Percentiles rank a stretch among this genome's conserved stretches.
phyloP scores from a whole-genome alignment of 2,113 vertebrate genomes.

The Tricholaema leucomelas region DNA sequence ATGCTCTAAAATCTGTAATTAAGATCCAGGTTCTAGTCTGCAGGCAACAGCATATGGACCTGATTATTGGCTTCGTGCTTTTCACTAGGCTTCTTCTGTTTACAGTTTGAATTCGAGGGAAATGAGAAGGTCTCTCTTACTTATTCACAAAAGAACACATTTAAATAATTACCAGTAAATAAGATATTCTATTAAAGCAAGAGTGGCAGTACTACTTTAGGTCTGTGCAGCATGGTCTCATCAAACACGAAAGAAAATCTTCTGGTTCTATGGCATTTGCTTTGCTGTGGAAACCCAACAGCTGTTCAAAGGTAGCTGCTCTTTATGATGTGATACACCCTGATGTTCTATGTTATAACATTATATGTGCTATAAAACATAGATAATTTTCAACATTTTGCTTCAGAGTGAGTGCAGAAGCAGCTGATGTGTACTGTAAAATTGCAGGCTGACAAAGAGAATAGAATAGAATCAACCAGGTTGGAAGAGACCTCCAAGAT shows the following conservation, averaged over 20 bases:
- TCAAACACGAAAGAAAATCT: not conserved
- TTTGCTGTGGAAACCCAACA: not conserved
- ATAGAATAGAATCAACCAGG: too few species aligned
- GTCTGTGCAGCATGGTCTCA: not conserved
- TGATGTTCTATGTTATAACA: too few species aligned
- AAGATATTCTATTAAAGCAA: not conserved
- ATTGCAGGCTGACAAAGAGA: not conserved
- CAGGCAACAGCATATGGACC: not conserved
- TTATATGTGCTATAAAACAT: not conserved
- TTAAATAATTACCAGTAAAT: constrained; percentile 37
- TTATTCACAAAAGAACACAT: constrained; percentile 8
- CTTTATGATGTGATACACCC: not conserved
- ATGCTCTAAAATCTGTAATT: constrained; percentile 42
- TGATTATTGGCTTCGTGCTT: not conserved
- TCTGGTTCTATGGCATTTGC: not conserved
- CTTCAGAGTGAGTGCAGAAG: not conserved
- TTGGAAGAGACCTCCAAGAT: too few species aligned
- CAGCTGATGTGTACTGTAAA: not conserved
- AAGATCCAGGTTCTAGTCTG: not conserved
- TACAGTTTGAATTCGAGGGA: constrained; percentile 30
- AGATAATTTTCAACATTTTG: not conserved
- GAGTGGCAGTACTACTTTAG: not conserved
- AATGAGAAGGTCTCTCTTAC: not conserved
- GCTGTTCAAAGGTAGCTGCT: not conserved
- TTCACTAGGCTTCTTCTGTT: not conserved